Evolutionary conservation across 2,113 vertebrate genomes (phyloP).

Genomic region (Elachura formosa): DNA sequence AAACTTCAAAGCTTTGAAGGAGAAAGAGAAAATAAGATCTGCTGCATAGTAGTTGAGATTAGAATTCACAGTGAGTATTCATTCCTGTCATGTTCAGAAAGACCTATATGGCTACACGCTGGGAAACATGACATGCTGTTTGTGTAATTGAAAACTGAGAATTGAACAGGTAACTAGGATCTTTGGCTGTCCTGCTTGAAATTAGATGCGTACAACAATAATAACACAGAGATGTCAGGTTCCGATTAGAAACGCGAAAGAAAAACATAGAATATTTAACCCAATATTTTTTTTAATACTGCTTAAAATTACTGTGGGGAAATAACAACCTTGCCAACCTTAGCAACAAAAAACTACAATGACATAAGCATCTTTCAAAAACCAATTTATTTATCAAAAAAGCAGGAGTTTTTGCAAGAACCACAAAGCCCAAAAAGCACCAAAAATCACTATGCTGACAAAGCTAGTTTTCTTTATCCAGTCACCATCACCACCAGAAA

Average conservation of each 20-base stretch:
- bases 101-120: background rate
- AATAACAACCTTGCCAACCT: background rate
- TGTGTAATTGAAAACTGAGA: conserved; percentile 24
- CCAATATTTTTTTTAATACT: background rate
- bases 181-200: background rate
- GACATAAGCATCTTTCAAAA: background rate
- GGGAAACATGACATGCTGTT: conserved; percentile 22
- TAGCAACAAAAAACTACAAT: background rate
- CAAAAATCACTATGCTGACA: background rate
- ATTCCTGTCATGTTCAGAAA: conserved; percentile 4
- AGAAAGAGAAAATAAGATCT: background rate
- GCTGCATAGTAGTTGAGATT: background rate
- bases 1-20: conserved; percentile 3
- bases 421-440: background rate
- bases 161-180: background rate
- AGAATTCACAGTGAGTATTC: background rate
- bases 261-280: background rate
- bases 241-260: background rate
- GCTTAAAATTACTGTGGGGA: background rate
- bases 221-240: background rate
- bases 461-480: background rate
- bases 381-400: background rate
- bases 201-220: background rate
- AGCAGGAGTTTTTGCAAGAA: background rate
- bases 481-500: background rate